phyloP scores from a whole-genome alignment of 2,113 vertebrate species.

The Casuarius casuarius region DNA sequence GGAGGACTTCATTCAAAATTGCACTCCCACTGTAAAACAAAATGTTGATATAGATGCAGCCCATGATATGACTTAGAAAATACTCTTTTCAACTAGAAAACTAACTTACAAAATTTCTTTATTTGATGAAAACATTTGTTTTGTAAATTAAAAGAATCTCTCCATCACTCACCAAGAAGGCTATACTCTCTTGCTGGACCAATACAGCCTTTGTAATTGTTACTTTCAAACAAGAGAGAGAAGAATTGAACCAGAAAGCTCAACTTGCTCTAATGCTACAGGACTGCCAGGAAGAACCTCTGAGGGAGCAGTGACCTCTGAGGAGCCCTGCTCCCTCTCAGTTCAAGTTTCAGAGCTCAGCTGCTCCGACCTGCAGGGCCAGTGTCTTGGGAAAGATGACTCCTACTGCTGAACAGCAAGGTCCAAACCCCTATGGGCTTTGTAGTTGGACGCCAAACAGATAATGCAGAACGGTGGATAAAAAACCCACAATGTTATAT shows the following conservation, averaged over 20 bases:
- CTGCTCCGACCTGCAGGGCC: background rate
- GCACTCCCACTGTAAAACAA: background rate
- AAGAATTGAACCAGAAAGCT: background rate
- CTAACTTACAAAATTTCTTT: background rate
- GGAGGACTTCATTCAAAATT: background rate
- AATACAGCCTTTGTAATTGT: background rate
- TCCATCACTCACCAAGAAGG: background rate
- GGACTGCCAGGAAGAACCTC: background rate
- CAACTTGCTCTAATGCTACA: background rate
- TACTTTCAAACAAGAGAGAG: background rate
- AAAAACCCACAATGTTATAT: background rate
- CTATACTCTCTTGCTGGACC: background rate
- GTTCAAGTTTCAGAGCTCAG: background rate
- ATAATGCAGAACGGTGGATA: background rate
- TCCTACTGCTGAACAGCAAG: background rate
- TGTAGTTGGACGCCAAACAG: background rate
- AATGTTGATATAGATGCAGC: background rate
- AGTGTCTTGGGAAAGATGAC: background rate
- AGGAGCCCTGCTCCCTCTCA: background rate
- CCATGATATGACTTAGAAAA: background rate
- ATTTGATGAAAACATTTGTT: background rate
- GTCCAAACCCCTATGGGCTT: background rate
- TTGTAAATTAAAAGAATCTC: background rate
- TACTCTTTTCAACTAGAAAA: background rate
- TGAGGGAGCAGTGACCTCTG: background rate